Evolutionary conservation across 2,888 invertebrate species (phyloP).

Genomic region (Sabatieria punctata): DNA sequence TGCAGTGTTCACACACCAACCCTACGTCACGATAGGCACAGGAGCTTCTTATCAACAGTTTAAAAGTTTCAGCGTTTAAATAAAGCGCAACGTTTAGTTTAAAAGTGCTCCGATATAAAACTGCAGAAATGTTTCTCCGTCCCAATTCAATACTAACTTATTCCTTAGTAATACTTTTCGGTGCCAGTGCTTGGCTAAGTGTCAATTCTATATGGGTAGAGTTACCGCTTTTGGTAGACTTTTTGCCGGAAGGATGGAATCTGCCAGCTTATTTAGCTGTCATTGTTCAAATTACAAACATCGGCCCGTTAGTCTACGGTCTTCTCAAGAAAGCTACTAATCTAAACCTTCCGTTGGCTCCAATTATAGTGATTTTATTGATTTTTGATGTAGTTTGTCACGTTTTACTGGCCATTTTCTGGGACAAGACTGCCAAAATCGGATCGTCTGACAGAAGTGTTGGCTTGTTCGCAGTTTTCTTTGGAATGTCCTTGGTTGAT

Average conservation of each 20-base stretch:
- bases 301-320: conserved; percentile 44
- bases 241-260: conserved; percentile 68
- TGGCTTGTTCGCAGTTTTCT: conserved; percentile 45
- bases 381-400: background rate
- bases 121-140: too few species aligned
- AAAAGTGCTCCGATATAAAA: too few species aligned
- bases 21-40: too few species aligned
- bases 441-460: conserved; percentile 35
- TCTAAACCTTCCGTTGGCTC: background rate
- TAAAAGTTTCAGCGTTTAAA: too few species aligned
- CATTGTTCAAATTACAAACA: conserved; percentile 61
- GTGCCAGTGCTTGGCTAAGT: conserved; percentile 52
- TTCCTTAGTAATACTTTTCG: conserved; percentile 52
- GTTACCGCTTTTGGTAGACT: conserved; percentile 60
- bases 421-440: conserved; percentile 43
- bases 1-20: too few species aligned
- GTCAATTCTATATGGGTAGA: conserved; percentile 73
- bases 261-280: conserved; percentile 65
- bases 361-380: conserved; percentile 1
- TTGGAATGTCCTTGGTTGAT: conserved; percentile 51
- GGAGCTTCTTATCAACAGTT: too few species aligned
- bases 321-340: background rate
- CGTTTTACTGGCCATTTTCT: conserved; percentile 24
- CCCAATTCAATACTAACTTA: conserved; percentile 38
- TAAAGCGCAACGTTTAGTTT: too few species aligned